These are phyloP conservation scores for Notospermus geniculatus DNA, from an alignment of 1,140 invertebrate genomes.

Conservation along the genomic window DNA sequence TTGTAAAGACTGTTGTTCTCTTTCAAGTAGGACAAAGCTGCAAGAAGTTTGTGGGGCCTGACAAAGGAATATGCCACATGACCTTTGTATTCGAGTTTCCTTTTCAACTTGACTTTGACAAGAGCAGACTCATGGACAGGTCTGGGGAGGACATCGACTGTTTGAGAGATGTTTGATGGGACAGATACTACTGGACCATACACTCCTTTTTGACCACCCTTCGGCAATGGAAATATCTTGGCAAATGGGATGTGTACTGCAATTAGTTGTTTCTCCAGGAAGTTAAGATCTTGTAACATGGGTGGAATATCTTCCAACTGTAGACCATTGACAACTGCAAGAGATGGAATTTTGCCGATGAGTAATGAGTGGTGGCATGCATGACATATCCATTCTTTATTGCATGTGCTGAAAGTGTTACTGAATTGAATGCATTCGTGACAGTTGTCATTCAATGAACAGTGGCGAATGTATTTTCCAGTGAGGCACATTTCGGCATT, in stretches of 20 bases:
- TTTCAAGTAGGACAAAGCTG: constrained; percentile 4
- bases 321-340: not conserved
- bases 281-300: not conserved
- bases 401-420: not conserved
- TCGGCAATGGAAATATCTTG: constrained; percentile 3
- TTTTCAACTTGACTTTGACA: constrained; percentile 6
- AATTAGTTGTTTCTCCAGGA: constrained; percentile 6
- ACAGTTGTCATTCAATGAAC: not conserved
- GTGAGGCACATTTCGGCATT: constrained; percentile 1
- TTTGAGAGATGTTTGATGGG: not conserved
- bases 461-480: not conserved
- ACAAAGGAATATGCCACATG: not conserved
- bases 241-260: constrained; percentile 3
- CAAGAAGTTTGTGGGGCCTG: not conserved
- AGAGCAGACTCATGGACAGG: not conserved
- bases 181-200: constrained; percentile 5
- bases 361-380: constrained; percentile 3
- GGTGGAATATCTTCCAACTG: not conserved
- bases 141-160: not conserved
- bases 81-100: constrained; percentile 6
- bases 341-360: not conserved
- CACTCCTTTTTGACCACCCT: not conserved
- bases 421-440: not conserved
- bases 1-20: not conserved
- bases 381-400: constrained; percentile 7